Conservation (phyloP, 2,113 vertebrate genomes). For the Channa maculata region DNA sequence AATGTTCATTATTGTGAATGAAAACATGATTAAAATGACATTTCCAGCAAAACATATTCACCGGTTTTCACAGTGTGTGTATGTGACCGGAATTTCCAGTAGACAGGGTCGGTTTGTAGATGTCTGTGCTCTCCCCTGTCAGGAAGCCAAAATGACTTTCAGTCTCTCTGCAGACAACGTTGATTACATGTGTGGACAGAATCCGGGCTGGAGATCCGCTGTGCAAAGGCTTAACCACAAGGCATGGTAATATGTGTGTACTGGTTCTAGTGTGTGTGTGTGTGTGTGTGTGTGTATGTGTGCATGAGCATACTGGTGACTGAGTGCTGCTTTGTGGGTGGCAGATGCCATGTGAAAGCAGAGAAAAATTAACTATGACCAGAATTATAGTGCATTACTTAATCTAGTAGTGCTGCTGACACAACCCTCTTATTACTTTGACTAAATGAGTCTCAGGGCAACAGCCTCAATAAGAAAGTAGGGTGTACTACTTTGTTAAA, state of each 20-base stretch:
- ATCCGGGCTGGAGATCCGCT: constrained; percentile 31
- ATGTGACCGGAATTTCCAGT: too few relatives aligned
- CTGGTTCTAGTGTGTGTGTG: neutral
- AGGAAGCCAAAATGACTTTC: constrained; percentile 21
- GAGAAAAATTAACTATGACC: constrained; percentile 46
- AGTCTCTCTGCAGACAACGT: constrained; percentile 23
- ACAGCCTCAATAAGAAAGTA: constrained; percentile 12
- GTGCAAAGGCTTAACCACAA: constrained; percentile 20
- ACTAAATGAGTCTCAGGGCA: constrained; percentile 47
- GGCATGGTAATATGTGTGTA: neutral
- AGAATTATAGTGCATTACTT: constrained; percentile 55
- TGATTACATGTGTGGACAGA: constrained; percentile 45
- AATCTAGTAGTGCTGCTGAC: constrained; percentile 37
- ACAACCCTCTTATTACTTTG: constrained; percentile 58
- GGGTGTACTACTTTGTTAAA: constrained; percentile 17
- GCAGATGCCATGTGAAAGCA: constrained; percentile 39
- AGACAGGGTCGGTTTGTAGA: neutral
- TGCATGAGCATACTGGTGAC: neutral
- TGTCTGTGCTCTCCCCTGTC: neutral
- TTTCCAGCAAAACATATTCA: too few relatives aligned
- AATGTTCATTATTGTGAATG: too few relatives aligned
- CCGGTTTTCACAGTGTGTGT: too few relatives aligned
- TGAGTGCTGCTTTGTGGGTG: constrained; percentile 49
- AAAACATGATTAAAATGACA: too few relatives aligned
- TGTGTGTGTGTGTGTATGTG: constrained; percentile 12